Evolutionary conservation across 2,113 vertebrate species (phyloP), one percentile per base, ranked within the genome.

Genomic region (Hystrix cristata): DNA sequence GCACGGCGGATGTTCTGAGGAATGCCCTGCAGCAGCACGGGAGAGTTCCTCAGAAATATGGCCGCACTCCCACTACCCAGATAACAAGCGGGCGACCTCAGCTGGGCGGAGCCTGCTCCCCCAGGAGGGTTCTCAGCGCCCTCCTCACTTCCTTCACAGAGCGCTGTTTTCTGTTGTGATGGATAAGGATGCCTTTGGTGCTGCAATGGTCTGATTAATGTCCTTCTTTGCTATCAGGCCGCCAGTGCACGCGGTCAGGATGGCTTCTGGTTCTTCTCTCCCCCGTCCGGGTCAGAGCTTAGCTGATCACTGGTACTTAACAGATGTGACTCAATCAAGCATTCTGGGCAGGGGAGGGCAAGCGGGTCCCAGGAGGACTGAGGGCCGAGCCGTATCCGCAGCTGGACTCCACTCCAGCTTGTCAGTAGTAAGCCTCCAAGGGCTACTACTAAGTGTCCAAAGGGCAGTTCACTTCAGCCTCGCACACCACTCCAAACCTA

Each of bases 261-360:
- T 60, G 10, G 51, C n/a, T 94, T 93, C 71, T 94, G 55, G 16
- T 31, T 86, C 86, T 94, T 82, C 74, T 87, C 74, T 65, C 31
- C 69, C 27, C n/a, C 51, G 60, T 21, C 64, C 51, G 25, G 21
- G 31, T 51, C 67, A 65, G 55, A 69, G 59, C 8, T 38, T 93
- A 65, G 65, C 23, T 76, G 60, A 65, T 64, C 69, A 55, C 5
- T 23, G 7, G 19, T 31, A 4, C 38, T 81, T 12, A 31, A 29
- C 12, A 82, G n/a, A 46, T 51, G 57, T 23, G 34, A 69, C n/a
- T 34, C 2, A 57, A 69, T 46, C 14, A 97, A 85, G 13, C 53
- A 34, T 4, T 7, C 38, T 38, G 84, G 8, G 25, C 43, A 48
- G 25, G 29, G 27, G 89, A 91, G 53, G 76, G 55, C 23, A 86